phyloP scores from a whole-genome alignment of 2,888 invertebrate genomes.

The Pogonocherus hispidulus region DNA sequence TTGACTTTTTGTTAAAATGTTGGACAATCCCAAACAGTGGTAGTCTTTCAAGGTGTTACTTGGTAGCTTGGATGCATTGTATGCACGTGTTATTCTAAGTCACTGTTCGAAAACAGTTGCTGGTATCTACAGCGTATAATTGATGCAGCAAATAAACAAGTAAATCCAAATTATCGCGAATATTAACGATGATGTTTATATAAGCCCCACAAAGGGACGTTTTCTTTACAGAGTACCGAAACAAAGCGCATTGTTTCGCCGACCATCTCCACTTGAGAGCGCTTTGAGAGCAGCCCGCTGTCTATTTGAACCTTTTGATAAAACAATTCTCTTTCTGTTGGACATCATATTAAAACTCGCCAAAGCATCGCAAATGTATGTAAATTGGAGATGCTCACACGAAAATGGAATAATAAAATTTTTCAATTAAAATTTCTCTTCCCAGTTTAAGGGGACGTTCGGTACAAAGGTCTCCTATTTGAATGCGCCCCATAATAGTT shows the following conservation, averaged over 20 bases:
- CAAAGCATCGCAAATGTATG: constrained; percentile 17
- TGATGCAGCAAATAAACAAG: constrained; percentile 6
- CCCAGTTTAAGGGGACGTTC: background rate
- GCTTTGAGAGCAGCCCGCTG: constrained; percentile 1
- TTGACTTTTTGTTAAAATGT: too few relatives aligned
- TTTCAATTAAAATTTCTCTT: constrained; percentile 4
- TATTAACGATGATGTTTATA: constrained; percentile 8
- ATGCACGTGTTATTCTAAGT: too few relatives aligned
- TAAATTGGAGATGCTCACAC: constrained; percentile 13
- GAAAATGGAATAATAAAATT: constrained; percentile 8
- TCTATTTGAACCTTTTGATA: constrained; percentile 9
- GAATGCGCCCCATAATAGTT: too few relatives aligned
- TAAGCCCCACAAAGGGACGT: constrained; percentile 16
- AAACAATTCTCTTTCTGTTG: constrained; percentile 25
- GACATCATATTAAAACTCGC: constrained; percentile 23
- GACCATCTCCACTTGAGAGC: constrained; percentile 12
- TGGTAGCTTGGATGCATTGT: too few relatives aligned
- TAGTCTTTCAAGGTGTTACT: too few relatives aligned
- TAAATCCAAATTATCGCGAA: constrained; percentile 15
- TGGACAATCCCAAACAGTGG: too few relatives aligned
- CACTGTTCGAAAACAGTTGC: too few relatives aligned
- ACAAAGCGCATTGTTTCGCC: constrained; percentile 5
- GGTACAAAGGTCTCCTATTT: background rate
- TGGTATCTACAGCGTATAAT: background rate
- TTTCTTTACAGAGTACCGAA: constrained; percentile 4